Evolutionary conservation across 1,140 invertebrate species (phyloP).

Genomic region (Trichogramma pretiosum): DNA sequence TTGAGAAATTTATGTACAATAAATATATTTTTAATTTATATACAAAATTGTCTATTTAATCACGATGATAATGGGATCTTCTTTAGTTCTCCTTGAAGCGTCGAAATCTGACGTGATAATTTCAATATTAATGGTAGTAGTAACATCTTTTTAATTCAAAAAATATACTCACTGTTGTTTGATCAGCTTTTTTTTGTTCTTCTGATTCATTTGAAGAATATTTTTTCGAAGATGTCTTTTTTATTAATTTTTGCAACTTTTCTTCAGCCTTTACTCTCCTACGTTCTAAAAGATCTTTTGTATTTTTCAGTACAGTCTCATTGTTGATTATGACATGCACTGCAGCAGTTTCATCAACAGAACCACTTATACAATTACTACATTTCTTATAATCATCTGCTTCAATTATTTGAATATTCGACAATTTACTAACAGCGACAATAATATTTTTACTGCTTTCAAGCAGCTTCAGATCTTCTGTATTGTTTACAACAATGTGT

Average conservation of each 20-base stretch:
- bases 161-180: slow-evolving; percentile 2
- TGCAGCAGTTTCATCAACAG: slow-evolving; percentile 22
- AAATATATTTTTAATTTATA: slow-evolving; percentile 6
- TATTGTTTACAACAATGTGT: slow-evolving; percentile 23
- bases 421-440: slow-evolving; percentile 24
- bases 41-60: not conserved
- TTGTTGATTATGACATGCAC: slow-evolving; percentile 28
- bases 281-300: slow-evolving; percentile 30
- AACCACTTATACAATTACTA: slow-evolving; percentile 22
- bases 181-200: slow-evolving; percentile 6
- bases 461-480: slow-evolving; percentile 24
- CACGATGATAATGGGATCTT: slow-evolving; percentile 15
- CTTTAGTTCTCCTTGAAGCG: slow-evolving; percentile 20
- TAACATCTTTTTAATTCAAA: not conserved
- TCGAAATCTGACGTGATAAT: slow-evolving; percentile 12
- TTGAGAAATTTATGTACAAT: slow-evolving; percentile 13
- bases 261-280: slow-evolving; percentile 21
- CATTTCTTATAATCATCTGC: slow-evolving; percentile 19
- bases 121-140: not conserved
- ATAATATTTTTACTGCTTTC: slow-evolving; percentile 29
- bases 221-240: slow-evolving; percentile 6
- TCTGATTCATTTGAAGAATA: slow-evolving; percentile 10
- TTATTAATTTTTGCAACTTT: slow-evolving; percentile 14
- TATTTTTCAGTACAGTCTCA: slow-evolving; percentile 14
- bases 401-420: slow-evolving; percentile 23